Evolutionary conservation across 1,140 invertebrate species (phyloP), one percentile per base, ranked within the genome.

Genomic region (Psix sp.): DNA sequence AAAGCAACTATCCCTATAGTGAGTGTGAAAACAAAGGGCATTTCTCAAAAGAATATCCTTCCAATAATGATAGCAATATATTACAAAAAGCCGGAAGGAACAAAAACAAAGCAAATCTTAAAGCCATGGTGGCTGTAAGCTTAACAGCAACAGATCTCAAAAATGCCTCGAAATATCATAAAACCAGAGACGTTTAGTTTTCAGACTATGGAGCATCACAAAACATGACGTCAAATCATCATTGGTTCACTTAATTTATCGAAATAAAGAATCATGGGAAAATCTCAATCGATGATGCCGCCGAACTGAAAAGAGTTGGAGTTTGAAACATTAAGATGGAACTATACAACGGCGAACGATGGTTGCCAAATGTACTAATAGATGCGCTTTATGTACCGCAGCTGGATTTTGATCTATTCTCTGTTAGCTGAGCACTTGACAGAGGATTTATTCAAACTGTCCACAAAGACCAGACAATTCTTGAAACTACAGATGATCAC

Each of bases 31-130:
- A 38, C 5, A 51, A 51, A 10, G 46, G 33, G 3, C 46, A 51
- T 38, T 51, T 36, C 18, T 31, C 46, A 10, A 51, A 38, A 9
- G 33, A 51, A 11, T 33, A 10, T 33, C 5, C 29, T 3, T 11
- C 21, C 7, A 3, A 7, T 7, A 24, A 24, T 24, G 29, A 33
- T 3, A 6, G 59, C 74, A 67, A 51, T 0, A 7, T 46, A 20
- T 6, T 77, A 35, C n/a, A 76, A 38, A 70, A 54, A 0, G 42
- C 43, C 0, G n/a, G n/a, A 74, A 24, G 21, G 4, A 0, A 17
- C n/a, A 7, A 52, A 14, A 52, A 38, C 21, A 13, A 21, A 80
- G 56, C 56, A 81, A 72, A 70, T 49, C 26, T 6, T 82, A 70
- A 5, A 51, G 31, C 33, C 14, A 6, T 51, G 11, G 36, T 51